Evolutionary conservation across 1,140 invertebrate genomes (phyloP).

Genomic region (Ctenoplectra terminalis): DNA sequence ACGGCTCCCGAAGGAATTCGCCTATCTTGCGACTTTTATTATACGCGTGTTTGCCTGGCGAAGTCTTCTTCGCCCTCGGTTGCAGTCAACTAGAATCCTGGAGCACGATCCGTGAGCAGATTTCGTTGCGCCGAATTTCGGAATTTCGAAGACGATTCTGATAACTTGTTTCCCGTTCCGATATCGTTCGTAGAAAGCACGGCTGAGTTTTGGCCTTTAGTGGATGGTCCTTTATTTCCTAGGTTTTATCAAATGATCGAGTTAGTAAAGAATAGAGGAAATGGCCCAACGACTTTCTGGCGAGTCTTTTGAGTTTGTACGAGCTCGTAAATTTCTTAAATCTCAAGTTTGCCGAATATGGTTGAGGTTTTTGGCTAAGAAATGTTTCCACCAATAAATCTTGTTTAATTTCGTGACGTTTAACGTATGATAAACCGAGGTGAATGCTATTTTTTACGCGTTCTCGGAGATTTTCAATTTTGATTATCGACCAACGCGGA

Average conservation of each 20-base stretch:
- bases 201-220: background rate
- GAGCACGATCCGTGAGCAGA: constrained; percentile 28
- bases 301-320: background rate
- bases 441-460: background rate
- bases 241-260: background rate
- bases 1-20: constrained; percentile 73
- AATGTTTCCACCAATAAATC: background rate
- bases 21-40: constrained; percentile 77
- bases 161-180: background rate
- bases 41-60: constrained; percentile 65
- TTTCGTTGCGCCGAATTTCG: constrained; percentile 29
- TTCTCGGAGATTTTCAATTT: constrained; percentile 12
- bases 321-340: background rate
- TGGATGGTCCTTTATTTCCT: background rate
- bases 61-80: constrained; percentile 38
- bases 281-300: background rate
- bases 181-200: background rate
- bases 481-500: background rate
- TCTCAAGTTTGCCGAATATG: too few species aligned
- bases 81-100: constrained; percentile 21
- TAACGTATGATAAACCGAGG: too few species aligned
- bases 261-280: rapidly evolving
- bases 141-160: background rate
- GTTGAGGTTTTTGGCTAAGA: too few species aligned
- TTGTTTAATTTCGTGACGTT: background rate